A percentile compares a stretch with the other conserved stretches of the same genome.
These are phyloP conservation scores for Iphiclides podalirius DNA, from an alignment of 2,888 invertebrate species.

Conservation along the genomic window DNA sequence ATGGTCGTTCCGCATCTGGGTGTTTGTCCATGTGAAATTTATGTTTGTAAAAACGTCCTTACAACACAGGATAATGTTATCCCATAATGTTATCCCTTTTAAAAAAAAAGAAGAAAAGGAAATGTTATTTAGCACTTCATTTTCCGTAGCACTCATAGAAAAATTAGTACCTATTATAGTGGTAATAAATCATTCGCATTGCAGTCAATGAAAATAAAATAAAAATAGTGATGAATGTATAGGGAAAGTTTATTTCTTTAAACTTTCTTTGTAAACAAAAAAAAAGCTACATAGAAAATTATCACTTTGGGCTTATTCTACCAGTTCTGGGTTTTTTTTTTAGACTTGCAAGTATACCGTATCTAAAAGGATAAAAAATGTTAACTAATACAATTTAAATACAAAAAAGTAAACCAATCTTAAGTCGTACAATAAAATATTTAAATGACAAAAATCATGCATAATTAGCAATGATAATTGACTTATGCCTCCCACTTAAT, in stretches of 20 bases:
- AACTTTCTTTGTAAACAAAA: background rate
- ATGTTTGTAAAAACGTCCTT: too few species aligned
- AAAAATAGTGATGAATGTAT: too few species aligned
- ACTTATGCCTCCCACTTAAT: background rate
- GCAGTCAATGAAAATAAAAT: too few species aligned
- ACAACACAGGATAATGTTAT: too few species aligned
- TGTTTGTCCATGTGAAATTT: too few species aligned
- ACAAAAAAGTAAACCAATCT: background rate
- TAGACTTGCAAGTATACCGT: background rate
- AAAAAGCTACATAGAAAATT: background rate
- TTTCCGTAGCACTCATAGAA: too few species aligned
- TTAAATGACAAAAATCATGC: background rate
- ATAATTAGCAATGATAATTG: background rate
- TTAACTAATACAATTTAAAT: background rate
- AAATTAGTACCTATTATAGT: too few species aligned
- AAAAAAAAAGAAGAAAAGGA: too few species aligned
- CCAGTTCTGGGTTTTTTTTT: slow-evolving; percentile 2
- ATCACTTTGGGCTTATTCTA: slow-evolving; percentile 6
- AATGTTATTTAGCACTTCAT: too few species aligned
- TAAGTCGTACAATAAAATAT: background rate
- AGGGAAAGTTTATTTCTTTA: background rate
- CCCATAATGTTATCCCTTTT: too few species aligned
- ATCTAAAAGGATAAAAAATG: background rate
- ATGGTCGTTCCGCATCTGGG: too few species aligned
- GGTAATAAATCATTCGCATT: too few species aligned